Base-by-base conservation (phyloP, 2,113 vertebrate species). In the Saimiri boliviensis region DNA sequence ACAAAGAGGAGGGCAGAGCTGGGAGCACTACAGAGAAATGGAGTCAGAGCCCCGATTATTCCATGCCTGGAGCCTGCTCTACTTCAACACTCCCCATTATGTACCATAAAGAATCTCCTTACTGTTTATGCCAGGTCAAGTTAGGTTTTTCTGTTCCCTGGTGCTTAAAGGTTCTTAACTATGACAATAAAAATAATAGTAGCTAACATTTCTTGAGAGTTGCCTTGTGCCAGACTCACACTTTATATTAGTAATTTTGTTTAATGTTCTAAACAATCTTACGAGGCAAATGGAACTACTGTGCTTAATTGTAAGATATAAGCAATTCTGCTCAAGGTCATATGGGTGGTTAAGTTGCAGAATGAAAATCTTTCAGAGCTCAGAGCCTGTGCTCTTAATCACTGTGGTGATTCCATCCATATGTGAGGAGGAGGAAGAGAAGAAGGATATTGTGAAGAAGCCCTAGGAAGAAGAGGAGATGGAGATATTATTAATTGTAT, bases 31-130 rank as follows among this genome's bases (percentile, higher is more conserved):
- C 60, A 84, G 89, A 94, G 89, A 93, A 86, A 60, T 37, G 42
- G 89, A 95, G 93, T 89, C 54, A 96, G 94, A 93, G 93, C 79
- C 79, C 95, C 21, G 30, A 96, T 95, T 95, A 95, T 84, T 84
- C 86, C 84, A 77, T 32, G 74, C 80, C 63, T 13, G 37, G 79
- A 94, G 88, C 70, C 79, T 66, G 30, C 35, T 35, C 11, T 23
- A 16, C 92, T 58, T 86, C 30, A 95, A 89, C 49, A 68, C 87
- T 77, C 71, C 49, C 76, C 60, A 92, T 97, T 95, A 86, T 94
- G 58, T 42, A 32, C n/a, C 32, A 58, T 8, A 40, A 95, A 97
- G 96, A 97, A 96, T 88, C 63, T 90, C 80, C 45, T 87, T 52
- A 92, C 93, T 97, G 96, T 97, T 58, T 8, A 40, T 21, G 13